Evolutionary conservation across 2,113 vertebrate species (phyloP).

Genomic region (Loxodonta africana): DNA sequence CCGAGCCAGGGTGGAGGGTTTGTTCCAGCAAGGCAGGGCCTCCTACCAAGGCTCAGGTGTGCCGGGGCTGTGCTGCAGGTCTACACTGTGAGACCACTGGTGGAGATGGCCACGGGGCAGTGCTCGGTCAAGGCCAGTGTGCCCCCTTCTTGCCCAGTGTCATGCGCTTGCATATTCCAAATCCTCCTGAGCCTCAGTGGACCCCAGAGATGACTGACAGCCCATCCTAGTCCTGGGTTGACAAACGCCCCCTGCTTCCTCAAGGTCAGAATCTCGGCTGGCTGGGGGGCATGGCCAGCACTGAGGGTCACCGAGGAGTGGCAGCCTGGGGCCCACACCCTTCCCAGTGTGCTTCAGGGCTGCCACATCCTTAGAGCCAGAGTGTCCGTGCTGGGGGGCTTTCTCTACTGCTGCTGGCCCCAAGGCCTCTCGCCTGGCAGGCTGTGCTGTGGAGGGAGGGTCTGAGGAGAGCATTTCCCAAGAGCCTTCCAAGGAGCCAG

Average conservation of each 20-base stretch:
- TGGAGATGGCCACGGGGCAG: background rate
- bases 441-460: conserved; percentile 85
- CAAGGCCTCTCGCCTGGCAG: conserved; percentile 66
- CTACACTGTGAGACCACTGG: background rate
- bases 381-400: background rate
- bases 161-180: background rate
- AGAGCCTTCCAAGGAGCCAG: conserved; percentile 77
- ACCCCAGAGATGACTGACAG: background rate
- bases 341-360: background rate
- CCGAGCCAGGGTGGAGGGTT: background rate
- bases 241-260: background rate
- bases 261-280: too few relatives aligned
- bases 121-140: background rate
- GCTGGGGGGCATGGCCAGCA: rapidly evolving
- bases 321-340: rapidly evolving
- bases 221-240: background rate
- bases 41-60: background rate
- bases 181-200: background rate
- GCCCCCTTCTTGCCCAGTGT: background rate
- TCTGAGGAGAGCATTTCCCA: conserved; percentile 81
- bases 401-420: conserved; percentile 24
- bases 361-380: background rate
- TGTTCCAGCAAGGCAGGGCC: too few relatives aligned
- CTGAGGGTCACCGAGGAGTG: background rate
- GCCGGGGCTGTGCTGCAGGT: too few relatives aligned